Percentiles rank a stretch among this genome's conserved stretches.
Evolutionary conservation across 2,113 vertebrate genomes (phyloP).

Genomic region (Myotis yumanensis): DNA sequence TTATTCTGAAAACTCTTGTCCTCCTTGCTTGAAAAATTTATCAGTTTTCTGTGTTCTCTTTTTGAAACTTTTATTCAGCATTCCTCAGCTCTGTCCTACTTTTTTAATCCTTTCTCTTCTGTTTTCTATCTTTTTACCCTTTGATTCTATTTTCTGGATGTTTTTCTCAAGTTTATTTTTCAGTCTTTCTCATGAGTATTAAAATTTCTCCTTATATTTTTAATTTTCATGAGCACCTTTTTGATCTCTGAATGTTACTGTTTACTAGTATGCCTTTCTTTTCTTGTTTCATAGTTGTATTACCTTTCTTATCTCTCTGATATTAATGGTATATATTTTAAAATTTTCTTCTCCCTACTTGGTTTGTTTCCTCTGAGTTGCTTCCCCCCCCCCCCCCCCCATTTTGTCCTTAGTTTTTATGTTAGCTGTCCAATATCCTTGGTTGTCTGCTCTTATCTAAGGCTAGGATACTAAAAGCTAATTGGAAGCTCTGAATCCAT

Average conservation of each 20-base stretch:
- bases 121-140: background rate
- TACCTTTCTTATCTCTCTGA: background rate
- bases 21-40: background rate
- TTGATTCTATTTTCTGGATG: background rate
- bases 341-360: background rate
- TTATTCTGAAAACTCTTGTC: constrained; percentile 11
- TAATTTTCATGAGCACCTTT: background rate
- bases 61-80: background rate
- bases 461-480: background rate
- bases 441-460: background rate
- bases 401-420: background rate
- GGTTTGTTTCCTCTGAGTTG: background rate
- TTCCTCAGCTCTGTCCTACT: background rate
- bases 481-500: background rate
- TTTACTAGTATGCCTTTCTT: background rate
- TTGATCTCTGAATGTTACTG: background rate
- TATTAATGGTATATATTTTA: background rate
- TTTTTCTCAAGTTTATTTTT: background rate
- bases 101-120: background rate
- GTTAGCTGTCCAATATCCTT: background rate
- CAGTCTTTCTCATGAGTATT: background rate
- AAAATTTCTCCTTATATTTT: background rate
- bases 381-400: background rate
- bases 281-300: background rate
- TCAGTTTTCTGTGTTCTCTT: background rate